These are phyloP conservation scores for Drosophila truncata DNA, from an alignment of 1,140 invertebrate species.

Conservation along the genomic window DNA sequence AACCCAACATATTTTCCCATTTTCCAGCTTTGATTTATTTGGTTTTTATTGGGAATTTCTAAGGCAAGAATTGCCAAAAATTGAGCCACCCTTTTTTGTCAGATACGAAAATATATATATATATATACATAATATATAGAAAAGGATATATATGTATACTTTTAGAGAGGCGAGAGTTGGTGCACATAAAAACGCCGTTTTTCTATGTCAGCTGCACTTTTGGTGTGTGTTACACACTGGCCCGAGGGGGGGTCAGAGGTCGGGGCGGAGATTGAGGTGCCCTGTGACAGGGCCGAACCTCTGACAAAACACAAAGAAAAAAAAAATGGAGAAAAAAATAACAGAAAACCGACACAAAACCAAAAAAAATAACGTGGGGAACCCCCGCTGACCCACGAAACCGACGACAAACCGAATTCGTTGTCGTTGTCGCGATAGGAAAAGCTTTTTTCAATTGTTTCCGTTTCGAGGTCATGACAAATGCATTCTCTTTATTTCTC, in stretches of 20 bases:
- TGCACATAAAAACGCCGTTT: constrained; percentile 65
- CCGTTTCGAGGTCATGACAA: constrained; percentile 82
- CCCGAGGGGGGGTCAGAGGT: constrained; percentile 5
- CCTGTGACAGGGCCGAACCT: constrained; percentile 32
- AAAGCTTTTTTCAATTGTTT: constrained; percentile 83
- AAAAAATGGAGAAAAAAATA: neutral
- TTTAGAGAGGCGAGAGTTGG: constrained; percentile 9
- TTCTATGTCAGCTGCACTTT: constrained; percentile 82
- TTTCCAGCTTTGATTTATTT: neutral
- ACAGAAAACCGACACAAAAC: neutral
- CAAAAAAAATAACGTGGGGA: neutral
- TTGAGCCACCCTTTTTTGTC: constrained; percentile 4
- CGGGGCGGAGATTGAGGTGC: constrained; percentile 29
- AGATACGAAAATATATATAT: constrained; percentile 5
- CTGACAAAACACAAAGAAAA: neutral
- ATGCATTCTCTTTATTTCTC: constrained; percentile 77
- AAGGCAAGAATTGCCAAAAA: constrained; percentile 1
- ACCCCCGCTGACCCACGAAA: constrained; percentile 23
- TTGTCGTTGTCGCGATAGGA: constrained; percentile 71
- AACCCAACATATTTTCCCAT: neutral
- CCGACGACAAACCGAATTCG: constrained; percentile 63
- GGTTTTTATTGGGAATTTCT: neutral
- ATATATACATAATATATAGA: neutral
- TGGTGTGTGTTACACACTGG: constrained; percentile 60
- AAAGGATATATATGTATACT: constrained; percentile 17